These are phyloP conservation scores for Nibea albiflora DNA, from an alignment of 2,113 vertebrate species.

Conservation along the genomic window DNA sequence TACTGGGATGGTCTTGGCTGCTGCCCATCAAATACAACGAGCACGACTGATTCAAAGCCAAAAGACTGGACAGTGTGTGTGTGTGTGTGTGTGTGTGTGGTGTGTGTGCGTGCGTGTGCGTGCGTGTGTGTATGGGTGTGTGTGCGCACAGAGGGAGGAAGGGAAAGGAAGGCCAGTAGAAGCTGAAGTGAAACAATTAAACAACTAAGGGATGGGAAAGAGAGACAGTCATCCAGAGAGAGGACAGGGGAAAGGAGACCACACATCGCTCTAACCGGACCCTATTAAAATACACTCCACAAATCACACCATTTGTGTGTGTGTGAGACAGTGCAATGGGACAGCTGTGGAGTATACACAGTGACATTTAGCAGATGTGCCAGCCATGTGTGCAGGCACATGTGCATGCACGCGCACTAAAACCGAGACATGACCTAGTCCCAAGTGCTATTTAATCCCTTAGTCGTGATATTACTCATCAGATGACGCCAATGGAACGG, in stretches of 20 bases:
- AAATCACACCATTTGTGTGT: background rate
- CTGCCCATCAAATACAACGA: slow-evolving; percentile 66
- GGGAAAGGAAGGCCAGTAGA: background rate
- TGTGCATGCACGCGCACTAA: slow-evolving; percentile 25
- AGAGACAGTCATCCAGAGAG: slow-evolving; percentile 30
- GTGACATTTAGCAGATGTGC: slow-evolving; percentile 65
- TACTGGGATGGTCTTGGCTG: slow-evolving; percentile 65
- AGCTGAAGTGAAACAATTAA: slow-evolving; percentile 41
- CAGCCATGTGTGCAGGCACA: slow-evolving; percentile 14
- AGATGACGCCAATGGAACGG: slow-evolving; percentile 40
- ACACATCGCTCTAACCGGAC: slow-evolving; percentile 25
- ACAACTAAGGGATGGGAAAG: slow-evolving; percentile 32
- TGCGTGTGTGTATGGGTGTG: background rate
- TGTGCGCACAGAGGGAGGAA: background rate
- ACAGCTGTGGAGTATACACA: slow-evolving; percentile 40
- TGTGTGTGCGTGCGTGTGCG: slow-evolving; percentile 6
- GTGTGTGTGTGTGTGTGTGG: slow-evolving; percentile 8
- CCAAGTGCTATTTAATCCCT: slow-evolving; percentile 25
- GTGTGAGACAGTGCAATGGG: background rate
- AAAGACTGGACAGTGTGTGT: slow-evolving; percentile 42
- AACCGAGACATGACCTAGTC: slow-evolving; percentile 32
- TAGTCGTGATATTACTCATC: slow-evolving; percentile 20
- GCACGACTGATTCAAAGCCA: slow-evolving; percentile 61
- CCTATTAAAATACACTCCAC: slow-evolving; percentile 36
- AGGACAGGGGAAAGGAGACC: slow-evolving; percentile 28